Evolutionary conservation across 2,113 vertebrate genomes (phyloP).

Genomic region (Pomatostomus ruficeps): DNA sequence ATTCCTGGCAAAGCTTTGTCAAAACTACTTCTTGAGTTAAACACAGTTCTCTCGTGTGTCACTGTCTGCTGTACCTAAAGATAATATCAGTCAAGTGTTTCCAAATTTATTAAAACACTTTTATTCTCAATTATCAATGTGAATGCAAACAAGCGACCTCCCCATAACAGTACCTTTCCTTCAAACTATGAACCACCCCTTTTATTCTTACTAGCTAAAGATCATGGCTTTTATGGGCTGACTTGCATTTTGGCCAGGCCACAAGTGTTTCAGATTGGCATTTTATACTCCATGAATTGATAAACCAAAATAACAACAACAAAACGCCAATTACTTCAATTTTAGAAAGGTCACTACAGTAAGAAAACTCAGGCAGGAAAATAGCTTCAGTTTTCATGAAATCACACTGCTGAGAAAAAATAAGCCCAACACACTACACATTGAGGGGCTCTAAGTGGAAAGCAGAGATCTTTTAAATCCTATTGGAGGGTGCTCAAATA

Average conservation of each 20-base stretch:
- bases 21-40: not conserved
- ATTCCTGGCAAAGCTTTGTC: not conserved
- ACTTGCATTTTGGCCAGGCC: not conserved
- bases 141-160: not conserved
- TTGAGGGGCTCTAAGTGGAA: not conserved
- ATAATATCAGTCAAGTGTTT: not conserved
- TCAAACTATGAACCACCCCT: not conserved
- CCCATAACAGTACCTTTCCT: not conserved
- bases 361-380: not conserved
- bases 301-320: not conserved
- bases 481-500: not conserved
- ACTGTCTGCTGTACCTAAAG: not conserved
- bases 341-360: not conserved
- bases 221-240: not conserved
- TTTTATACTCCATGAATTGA: not conserved
- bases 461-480: not conserved
- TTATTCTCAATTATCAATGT: not conserved
- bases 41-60: rapidly evolving
- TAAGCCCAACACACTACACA: not conserved
- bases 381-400: not conserved
- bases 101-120: not conserved
- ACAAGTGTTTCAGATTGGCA: not conserved
- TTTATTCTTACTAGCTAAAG: not conserved
- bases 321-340: not conserved
- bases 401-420: not conserved